Percentiles rank a stretch among this genome's conserved stretches.
Conservation (phyloP, 1,140 invertebrate species). For the Ylistrum balloti region DNA sequence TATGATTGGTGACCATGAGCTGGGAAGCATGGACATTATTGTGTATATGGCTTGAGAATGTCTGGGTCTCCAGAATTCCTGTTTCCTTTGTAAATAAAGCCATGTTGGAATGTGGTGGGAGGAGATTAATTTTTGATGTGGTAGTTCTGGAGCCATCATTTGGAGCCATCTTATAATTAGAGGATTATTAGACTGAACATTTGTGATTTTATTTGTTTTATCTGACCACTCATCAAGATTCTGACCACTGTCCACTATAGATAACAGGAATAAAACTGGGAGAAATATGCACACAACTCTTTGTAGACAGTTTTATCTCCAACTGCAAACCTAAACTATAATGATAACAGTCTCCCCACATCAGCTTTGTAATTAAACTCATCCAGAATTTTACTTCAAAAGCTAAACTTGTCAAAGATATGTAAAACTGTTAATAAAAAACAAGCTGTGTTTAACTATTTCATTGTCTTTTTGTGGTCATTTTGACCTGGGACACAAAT, state of each 20-base stretch:
- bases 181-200: background rate
- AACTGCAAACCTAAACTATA: background rate
- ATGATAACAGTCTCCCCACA: background rate
- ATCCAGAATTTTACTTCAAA: background rate
- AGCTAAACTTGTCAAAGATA: background rate
- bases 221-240: slow-evolving; percentile 21
- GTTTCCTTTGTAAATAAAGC: background rate
- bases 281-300: background rate
- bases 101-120: background rate
- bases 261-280: background rate
- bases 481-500: background rate
- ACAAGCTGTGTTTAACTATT: background rate
- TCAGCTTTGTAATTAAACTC: background rate
- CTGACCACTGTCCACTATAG: slow-evolving; percentile 3
- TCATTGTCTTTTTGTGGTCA: background rate
- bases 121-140: slow-evolving; percentile 3
- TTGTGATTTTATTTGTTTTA: slow-evolving; percentile 40
- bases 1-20: slow-evolving; percentile 22
- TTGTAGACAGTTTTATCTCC: background rate
- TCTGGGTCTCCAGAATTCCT: background rate
- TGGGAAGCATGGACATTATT: slow-evolving; percentile 9
- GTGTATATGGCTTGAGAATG: slow-evolving; percentile 10
- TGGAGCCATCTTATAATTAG: slow-evolving; percentile 38
- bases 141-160: background rate
- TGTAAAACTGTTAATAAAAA: background rate